A percentile compares a stretch with the other conserved stretches of the same genome.
Conservation (phyloP, 2,113 vertebrate species). For the Apaloderma vittatum region DNA sequence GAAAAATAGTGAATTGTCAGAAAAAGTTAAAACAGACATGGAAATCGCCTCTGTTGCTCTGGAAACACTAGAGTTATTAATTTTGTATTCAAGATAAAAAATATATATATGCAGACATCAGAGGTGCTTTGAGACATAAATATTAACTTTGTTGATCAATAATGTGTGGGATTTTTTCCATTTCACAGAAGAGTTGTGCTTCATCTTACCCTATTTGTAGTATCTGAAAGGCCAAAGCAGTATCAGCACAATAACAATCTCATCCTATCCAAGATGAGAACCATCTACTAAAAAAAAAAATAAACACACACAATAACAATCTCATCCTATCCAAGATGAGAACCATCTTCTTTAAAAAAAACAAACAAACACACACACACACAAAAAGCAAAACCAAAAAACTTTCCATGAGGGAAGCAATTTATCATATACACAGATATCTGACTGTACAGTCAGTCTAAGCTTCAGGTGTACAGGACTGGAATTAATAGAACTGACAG, state of each 20-base stretch:
- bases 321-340: conserved; percentile 26
- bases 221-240: conserved; percentile 23
- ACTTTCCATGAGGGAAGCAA: not conserved
- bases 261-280: conserved; percentile 21
- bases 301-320: conserved; percentile 17
- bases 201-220: conserved; percentile 29
- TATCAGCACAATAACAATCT: conserved; percentile 19
- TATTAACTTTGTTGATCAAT: not conserved
- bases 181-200: not conserved
- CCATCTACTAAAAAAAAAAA: not conserved
- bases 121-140: not conserved
- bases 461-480: conserved; percentile 5
- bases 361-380: not conserved
- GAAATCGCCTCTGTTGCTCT: not conserved
- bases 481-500: conserved; percentile 46
- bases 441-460: conserved; percentile 8
- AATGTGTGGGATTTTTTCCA: not conserved
- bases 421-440: conserved; percentile 11
- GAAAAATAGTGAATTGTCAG: not conserved
- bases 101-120: not conserved
- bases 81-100: not conserved
- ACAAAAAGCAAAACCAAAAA: not conserved
- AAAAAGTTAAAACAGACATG: not conserved
- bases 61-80: not conserved
- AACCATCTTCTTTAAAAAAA: not conserved